Conservation (phyloP, 2,888 invertebrate genomes). For the Conomelus anceps region DNA sequence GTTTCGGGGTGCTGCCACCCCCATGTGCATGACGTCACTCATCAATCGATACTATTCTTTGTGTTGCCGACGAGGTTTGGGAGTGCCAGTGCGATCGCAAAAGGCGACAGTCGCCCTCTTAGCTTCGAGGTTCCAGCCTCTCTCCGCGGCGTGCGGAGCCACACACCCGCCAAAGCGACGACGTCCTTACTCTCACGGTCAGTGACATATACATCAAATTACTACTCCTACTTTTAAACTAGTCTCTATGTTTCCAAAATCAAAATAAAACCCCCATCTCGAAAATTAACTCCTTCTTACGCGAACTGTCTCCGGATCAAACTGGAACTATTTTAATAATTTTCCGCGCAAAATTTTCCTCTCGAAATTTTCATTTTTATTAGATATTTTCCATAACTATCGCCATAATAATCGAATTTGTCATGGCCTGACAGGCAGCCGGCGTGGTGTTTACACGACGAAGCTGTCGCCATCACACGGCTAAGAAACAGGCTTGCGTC, state of each 20-base stretch:
- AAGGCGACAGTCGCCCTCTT: background rate
- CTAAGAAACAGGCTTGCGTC: background rate
- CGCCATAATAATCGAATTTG: background rate
- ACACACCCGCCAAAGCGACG: background rate
- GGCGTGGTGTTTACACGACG: background rate
- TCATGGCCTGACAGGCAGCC: background rate
- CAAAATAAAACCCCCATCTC: background rate
- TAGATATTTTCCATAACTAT: background rate
- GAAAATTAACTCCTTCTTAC: background rate
- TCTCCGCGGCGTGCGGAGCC: background rate
- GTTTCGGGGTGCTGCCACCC: constrained; percentile 30
- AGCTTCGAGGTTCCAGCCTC: background rate
- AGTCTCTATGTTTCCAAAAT: background rate
- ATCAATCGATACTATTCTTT: constrained; percentile 35
- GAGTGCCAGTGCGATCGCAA: background rate
- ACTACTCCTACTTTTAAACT: background rate
- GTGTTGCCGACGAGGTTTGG: constrained; percentile 20
- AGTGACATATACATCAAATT: too few relatives aligned
- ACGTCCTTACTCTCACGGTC: background rate
- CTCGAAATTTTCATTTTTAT: background rate
- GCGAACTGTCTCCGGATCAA: background rate
- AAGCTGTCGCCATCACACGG: background rate
- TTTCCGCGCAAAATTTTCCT: background rate
- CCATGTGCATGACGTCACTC: constrained; percentile 32
- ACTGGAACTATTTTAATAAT: background rate